Evolutionary conservation across 2,113 vertebrate species (phyloP).

Genomic region (Telmatochromis brachygnathus): DNA sequence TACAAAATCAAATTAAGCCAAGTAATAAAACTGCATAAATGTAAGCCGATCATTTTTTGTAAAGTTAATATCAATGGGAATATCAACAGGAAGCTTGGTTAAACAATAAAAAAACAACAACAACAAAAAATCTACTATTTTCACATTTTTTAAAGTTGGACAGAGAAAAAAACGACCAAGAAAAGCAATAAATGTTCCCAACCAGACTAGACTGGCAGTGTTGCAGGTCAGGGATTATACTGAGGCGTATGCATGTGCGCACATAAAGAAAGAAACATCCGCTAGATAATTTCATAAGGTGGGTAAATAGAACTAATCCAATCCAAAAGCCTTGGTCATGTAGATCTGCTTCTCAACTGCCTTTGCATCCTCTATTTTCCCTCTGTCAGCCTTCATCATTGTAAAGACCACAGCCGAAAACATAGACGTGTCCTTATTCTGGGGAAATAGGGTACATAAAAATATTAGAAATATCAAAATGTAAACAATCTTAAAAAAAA

Average conservation of each 20-base stretch:
- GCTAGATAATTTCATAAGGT: neutral
- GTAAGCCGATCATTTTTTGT: neutral
- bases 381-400: neutral
- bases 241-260: neutral
- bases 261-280: neutral
- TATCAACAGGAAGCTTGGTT: neutral
- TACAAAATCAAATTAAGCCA: neutral
- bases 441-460: neutral
- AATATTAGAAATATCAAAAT: neutral
- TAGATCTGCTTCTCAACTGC: neutral
- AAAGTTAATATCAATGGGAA: neutral
- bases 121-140: rapidly evolving
- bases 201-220: neutral
- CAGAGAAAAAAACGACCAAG: neutral
- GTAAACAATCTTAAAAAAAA: neutral
- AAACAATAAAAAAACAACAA: neutral
- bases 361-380: neutral
- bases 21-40: rapidly evolving
- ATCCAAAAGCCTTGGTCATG: neutral
- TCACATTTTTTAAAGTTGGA: rapidly evolving
- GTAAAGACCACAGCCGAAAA: neutral
- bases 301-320: neutral
- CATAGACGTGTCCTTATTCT: neutral
- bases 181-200: neutral
- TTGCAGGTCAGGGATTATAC: neutral